Evolutionary conservation across 2,113 vertebrate species (phyloP).

Genomic region (Vulpes vulpes): DNA sequence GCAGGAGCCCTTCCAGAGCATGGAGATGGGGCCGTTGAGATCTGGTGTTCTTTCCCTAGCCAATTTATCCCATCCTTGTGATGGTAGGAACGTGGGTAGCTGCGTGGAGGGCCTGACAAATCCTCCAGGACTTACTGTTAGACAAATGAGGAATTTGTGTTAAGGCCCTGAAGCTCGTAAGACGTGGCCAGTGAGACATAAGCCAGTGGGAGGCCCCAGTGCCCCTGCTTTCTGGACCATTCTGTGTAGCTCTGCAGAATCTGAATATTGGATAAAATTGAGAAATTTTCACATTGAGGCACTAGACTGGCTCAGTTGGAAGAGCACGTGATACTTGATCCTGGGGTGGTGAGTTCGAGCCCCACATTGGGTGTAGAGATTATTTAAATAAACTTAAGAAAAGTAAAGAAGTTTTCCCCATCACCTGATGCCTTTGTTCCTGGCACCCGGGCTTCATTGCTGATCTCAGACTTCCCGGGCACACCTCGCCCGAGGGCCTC

Average conservation of each 20-base stretch:
- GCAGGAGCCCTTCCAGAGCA: neutral
- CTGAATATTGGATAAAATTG: neutral
- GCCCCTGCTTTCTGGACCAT: neutral
- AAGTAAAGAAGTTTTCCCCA: neutral
- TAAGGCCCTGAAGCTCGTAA: fast-evolving
- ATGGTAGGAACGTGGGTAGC: fast-evolving
- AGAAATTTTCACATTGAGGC: neutral
- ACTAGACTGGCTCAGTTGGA: neutral
- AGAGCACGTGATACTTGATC: neutral
- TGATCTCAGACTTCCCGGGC: fast-evolving
- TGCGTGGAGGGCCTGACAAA: fast-evolving
- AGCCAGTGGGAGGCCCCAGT: fast-evolving
- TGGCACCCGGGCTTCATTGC: neutral
- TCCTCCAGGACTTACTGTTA: neutral
- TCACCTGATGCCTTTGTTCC: neutral
- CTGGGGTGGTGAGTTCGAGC: neutral
- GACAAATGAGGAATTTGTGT: fast-evolving
- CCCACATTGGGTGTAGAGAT: neutral
- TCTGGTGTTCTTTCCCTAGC: neutral
- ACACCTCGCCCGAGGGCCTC: neutral
- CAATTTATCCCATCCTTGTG: no score
- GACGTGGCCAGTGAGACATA: neutral
- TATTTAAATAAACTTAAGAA: neutral
- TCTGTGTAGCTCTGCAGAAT: neutral
- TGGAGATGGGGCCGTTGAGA: neutral